Evolutionary conservation across 2,797 vertebrate species (phyloP).

Genomic region (Thamnophis elegans): DNA sequence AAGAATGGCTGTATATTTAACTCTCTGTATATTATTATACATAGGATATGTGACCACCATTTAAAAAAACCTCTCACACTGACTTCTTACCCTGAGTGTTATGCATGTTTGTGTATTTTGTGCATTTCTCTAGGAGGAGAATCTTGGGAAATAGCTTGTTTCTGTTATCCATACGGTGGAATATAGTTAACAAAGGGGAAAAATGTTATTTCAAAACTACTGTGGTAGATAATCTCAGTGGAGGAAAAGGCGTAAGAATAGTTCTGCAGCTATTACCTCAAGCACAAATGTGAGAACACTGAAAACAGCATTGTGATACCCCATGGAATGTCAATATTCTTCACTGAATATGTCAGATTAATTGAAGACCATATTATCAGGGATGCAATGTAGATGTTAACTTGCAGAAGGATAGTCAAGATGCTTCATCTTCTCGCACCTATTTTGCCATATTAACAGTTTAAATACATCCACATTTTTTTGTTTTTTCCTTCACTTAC

Average conservation of each 20-base stretch:
- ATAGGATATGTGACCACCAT: not conserved
- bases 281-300: not conserved
- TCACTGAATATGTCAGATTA: not conserved
- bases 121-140: too few species aligned
- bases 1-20: not conserved
- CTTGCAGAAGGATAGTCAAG: not conserved
- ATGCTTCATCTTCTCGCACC: not conserved
- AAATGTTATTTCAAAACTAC: not conserved
- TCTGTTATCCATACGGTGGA: not conserved
- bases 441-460: not conserved
- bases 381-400: not conserved
- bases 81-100: not conserved
- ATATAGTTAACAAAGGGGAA: not conserved
- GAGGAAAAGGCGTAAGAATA: constrained; percentile 1
- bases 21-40: constrained; percentile 16
- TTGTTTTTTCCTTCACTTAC: not conserved
- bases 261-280: constrained; percentile 6
- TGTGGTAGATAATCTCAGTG: not conserved
- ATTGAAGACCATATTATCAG: not conserved
- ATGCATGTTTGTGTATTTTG: not conserved
- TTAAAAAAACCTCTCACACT: not conserved
- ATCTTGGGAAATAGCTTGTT: not conserved
- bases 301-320: not conserved
- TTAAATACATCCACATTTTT: not conserved
- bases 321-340: not conserved